Evolutionary conservation across 2,797 vertebrate species (phyloP), one percentile per base, ranked within the genome.

Genomic region (Lindbergichthys nudifrons): DNA sequence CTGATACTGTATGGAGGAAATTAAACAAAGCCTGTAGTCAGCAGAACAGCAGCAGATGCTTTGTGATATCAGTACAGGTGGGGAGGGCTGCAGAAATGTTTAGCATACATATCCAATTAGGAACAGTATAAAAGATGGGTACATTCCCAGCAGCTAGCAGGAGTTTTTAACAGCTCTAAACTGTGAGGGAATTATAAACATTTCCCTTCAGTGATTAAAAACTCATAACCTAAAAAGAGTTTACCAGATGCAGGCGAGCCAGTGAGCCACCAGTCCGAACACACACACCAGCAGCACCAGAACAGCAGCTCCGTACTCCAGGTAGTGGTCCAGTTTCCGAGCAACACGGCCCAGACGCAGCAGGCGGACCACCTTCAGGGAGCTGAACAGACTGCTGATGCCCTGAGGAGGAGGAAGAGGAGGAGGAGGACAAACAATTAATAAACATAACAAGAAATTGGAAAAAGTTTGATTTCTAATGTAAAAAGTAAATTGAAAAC

Each of bases 351-450:
- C 97, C 43, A 99, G 91, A 67, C 97, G 95, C 13, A 99, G 94
- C 42, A 99, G 95, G 30, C 97, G 96, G 51, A 98, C 96, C 90
- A 98, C 97, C 89, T 98, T 98, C 71, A 99, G 93, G 30, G 97
- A 98, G 87, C 97, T 98, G 95, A 98, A 98, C 90, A 99, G 95
- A 79, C 97, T 98, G 90, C 97, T 98, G 93, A 98, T 97, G 43
- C 97, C 97, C 97, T 98, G 92, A 4, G 65, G 57, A 47, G 19
- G 36, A n/a, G 12, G 10, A 3, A 4, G 18, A 3, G 3, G n/a
- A 13, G 2, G 36, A 26, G 4, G 18, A 21, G 11, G 41, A 16
- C 9, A 45, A 61, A 26, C 26, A 26, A 26, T 26, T 26, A 26
- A 5, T 26, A 26, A 26, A 26, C 4, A 26, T 4, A 26, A 26